A percentile compares a stretch with the other conserved stretches of the same genome.
phyloP scores from a whole-genome alignment of 2,797 vertebrate species.

The Momotus momota region DNA sequence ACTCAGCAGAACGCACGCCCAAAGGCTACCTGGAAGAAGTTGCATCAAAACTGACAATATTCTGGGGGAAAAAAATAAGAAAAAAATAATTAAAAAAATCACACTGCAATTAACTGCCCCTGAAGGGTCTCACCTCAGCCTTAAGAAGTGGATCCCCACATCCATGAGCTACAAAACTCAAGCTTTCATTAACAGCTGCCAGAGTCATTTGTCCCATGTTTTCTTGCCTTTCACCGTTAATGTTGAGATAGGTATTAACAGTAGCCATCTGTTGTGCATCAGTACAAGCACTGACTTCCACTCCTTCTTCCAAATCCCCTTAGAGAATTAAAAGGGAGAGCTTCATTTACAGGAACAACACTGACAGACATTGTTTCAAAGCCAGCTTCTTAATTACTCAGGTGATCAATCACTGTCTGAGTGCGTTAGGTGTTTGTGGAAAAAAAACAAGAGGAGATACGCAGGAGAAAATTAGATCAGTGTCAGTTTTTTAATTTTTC shows the following conservation, averaged over 20 bases:
- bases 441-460: not conserved
- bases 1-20: not conserved
- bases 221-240: constrained; percentile 46
- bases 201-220: constrained; percentile 74
- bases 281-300: constrained; percentile 76
- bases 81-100: not conserved
- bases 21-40: not conserved
- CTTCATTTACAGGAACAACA: not conserved
- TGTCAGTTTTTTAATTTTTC: not conserved
- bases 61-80: not conserved
- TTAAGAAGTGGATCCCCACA: constrained; percentile 77
- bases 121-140: constrained; percentile 77
- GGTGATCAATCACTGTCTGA: not conserved
- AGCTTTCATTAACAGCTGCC: constrained; percentile 76
- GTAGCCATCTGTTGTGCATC: constrained; percentile 61
- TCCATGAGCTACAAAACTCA: constrained; percentile 77
- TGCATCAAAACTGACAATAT: not conserved
- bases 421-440: not conserved
- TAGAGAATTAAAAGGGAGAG: not conserved
- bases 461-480: not conserved
- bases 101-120: not conserved
- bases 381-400: not conserved
- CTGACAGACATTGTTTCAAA: not conserved
- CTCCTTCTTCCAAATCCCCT: constrained; percentile 76
- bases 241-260: constrained; percentile 72